Base-by-base conservation (phyloP, 2,113 vertebrate species). In the Nerophis lumbriciformis region DNA sequence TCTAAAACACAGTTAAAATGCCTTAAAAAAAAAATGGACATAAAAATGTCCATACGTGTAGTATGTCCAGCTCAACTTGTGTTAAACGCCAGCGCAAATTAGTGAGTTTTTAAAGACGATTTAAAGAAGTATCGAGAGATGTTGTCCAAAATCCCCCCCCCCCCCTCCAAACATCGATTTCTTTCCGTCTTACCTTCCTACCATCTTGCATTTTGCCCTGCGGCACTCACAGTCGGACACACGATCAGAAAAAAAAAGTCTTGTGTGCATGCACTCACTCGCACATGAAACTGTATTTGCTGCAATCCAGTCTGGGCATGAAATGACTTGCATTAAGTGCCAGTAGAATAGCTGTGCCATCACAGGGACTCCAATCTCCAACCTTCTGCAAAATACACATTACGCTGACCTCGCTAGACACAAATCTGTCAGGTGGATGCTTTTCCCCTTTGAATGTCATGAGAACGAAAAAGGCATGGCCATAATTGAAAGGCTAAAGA, bases 271-370 rank as follows among this genome's bases (percentile, higher is more conserved):
- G 58, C 61, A 48, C 60, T 49, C 63, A 44, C 38, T 59, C 59
- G 59, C 63, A 59, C 61, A 42, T 61, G 45, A 75, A 81, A 71
- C 72, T 83, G 71, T 78, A 79, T 85, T 79, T 79, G 57, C 76
- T 65, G 28, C 80, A 85, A 83, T 85, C 80, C 79, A 75, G 80
- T 81, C 82, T 82, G 69, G 82, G 63, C 82, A 82, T 87, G 82
- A 87, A 87, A 88, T 85, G 63, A 87, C 76, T 70, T 81, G 83
- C 77, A 81, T 87, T 88, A 86, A 65, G 67, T 73, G 69, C 72
- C 50, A 77, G 72, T 73, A 75, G 72, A 63, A 69, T 53, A 38
- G 72, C 65, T 65, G 59, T 72, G 75, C 47, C 53, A 48, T 62
- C 61, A 71, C 68, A 68, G 53, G 63, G 60, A 70, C 68, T 51